These are phyloP conservation scores for Echinarachnius parma DNA, from an alignment of 53 echinoderm and acorn worm species.

Conservation along the genomic window DNA sequence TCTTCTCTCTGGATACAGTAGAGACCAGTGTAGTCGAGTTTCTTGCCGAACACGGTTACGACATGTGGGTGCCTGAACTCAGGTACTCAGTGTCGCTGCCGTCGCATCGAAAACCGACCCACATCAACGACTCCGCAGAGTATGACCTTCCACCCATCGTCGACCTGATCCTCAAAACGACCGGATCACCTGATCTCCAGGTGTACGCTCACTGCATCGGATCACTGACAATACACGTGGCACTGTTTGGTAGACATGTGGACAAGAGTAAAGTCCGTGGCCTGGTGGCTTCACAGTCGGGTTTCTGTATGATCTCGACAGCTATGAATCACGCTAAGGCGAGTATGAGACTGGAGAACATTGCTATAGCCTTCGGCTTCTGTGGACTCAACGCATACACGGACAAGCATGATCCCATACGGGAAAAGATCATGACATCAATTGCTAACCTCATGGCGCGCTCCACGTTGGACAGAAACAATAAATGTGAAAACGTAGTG, in stretches of 20 bases:
- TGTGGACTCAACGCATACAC: slow-evolving; percentile 40
- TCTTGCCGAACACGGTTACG: slow-evolving; percentile 33
- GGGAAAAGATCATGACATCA: slow-evolving; percentile 23
- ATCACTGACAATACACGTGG: slow-evolving; percentile 30
- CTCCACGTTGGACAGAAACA: slow-evolving; percentile 1
- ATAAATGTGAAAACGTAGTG: slow-evolving; percentile 55
- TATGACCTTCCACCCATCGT: slow-evolving; percentile 23
- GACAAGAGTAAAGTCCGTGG: slow-evolving; percentile 18
- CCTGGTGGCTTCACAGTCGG: slow-evolving; percentile 37
- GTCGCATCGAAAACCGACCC: slow-evolving; percentile 35
- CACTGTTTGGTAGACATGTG: slow-evolving; percentile 24
- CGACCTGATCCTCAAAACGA: slow-evolving; percentile 19
- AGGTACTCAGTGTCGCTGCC: slow-evolving; percentile 22
- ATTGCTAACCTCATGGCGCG: slow-evolving; percentile 14
- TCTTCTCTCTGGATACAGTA: slow-evolving; percentile 45
- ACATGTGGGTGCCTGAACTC: slow-evolving; percentile 44
- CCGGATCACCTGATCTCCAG: slow-evolving; percentile 33
- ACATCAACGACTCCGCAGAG: slow-evolving; percentile 37
- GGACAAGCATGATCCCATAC: slow-evolving; percentile 26
- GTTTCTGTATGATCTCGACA: slow-evolving; percentile 41
- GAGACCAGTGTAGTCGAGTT: slow-evolving; percentile 44
- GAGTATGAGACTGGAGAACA: slow-evolving; percentile 2
- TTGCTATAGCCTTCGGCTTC: slow-evolving; percentile 24
- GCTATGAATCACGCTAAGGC: slow-evolving; percentile 34
- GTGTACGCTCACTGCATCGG: slow-evolving; percentile 43